These are phyloP conservation scores for Parnassius glacialis DNA, from an alignment of 2,888 invertebrate genomes.

Conservation along the genomic window DNA sequence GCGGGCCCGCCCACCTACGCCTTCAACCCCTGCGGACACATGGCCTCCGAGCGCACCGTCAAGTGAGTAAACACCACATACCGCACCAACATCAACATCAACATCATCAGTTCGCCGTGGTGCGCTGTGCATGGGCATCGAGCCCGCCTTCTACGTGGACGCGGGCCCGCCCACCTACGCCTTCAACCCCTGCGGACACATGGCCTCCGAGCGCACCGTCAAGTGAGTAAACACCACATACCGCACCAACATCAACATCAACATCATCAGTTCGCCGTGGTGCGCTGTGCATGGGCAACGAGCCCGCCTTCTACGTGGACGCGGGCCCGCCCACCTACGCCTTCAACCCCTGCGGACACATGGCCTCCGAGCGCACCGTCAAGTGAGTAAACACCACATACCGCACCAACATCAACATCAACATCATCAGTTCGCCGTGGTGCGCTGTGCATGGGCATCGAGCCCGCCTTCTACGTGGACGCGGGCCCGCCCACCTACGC, in stretches of 20 bases:
- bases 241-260: no score
- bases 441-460: slow-evolving; percentile 98
- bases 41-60: slow-evolving; percentile 98
- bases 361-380: slow-evolving; percentile 98
- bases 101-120: slow-evolving; percentile 84
- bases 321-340: slow-evolving; percentile 95
- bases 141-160: slow-evolving; percentile 98
- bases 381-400: slow-evolving; percentile 84
- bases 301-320: slow-evolving; percentile 98
- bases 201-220: slow-evolving; percentile 98
- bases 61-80: slow-evolving; percentile 84
- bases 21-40: slow-evolving; percentile 99
- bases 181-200: slow-evolving; percentile 99
- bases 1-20: slow-evolving; percentile 95
- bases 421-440: slow-evolving; percentile 84
- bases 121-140: slow-evolving; percentile 98
- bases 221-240: slow-evolving; percentile 84
- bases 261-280: slow-evolving; percentile 84
- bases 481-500: slow-evolving; percentile 95
- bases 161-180: slow-evolving; percentile 95
- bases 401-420: no score
- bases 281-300: slow-evolving; percentile 98
- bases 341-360: slow-evolving; percentile 99
- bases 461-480: slow-evolving; percentile 98
- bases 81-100: no score